Evolutionary conservation across 1,140 invertebrate species (phyloP).

Genomic region (Trypoxylus dichotomus): DNA sequence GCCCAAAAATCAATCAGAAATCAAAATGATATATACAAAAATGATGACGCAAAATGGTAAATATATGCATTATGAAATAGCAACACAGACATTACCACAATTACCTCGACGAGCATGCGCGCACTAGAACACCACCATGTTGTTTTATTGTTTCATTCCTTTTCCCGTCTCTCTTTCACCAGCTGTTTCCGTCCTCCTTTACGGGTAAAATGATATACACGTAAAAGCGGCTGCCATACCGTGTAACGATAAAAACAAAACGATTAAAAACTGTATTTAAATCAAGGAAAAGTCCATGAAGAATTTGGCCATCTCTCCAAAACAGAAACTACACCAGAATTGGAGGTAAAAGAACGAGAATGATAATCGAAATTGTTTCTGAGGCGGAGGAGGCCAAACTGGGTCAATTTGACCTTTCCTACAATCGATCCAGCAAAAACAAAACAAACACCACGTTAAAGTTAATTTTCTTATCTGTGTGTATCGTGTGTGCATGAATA

Average conservation of each 20-base stretch:
- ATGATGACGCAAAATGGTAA: not conserved
- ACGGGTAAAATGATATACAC: not conserved
- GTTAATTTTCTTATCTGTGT: not conserved
- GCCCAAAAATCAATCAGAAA: not conserved
- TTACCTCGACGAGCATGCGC: not conserved
- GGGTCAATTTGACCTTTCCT: slow-evolving; percentile 13
- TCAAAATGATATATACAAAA: not conserved
- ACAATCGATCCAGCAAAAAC: not conserved
- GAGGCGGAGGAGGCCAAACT: not conserved
- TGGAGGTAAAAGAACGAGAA: not conserved
- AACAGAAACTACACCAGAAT: not conserved
- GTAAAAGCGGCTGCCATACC: not conserved
- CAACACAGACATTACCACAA: slow-evolving; percentile 8
- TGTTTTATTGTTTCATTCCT: slow-evolving; percentile 9
- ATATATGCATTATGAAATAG: slow-evolving; percentile 18
- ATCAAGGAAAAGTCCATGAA: not conserved
- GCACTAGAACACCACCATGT: not conserved
- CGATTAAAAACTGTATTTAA: not conserved
- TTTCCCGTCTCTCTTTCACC: not conserved
- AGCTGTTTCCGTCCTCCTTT: not conserved
- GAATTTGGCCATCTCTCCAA: not conserved
- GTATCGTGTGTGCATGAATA: not conserved
- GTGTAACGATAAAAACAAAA: not conserved
- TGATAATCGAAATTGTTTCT: not conserved
- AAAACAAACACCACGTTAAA: slow-evolving; percentile 3